Conservation (phyloP, 2,888 invertebrate genomes). For the Malthinus seriepunctatus region DNA sequence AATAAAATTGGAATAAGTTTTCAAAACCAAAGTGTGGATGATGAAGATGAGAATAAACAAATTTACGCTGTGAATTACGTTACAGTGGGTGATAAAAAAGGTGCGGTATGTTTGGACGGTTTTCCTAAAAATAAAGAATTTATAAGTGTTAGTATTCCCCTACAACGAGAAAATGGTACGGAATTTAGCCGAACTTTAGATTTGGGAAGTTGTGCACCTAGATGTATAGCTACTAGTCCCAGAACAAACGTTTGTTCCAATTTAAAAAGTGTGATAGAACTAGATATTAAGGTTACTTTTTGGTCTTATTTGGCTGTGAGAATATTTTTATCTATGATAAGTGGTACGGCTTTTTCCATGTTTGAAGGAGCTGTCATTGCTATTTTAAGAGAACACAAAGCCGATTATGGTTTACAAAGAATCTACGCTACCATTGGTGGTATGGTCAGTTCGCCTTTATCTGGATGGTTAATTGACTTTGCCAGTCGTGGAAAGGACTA, state of each 20-base stretch:
- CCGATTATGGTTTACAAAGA: constrained; percentile 77
- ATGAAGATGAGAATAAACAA: constrained; percentile 37
- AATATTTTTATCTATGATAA: constrained; percentile 67
- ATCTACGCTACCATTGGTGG: constrained; percentile 77
- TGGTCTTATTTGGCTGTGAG: constrained; percentile 71
- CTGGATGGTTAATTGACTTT: constrained; percentile 74
- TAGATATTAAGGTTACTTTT: constrained; percentile 69
- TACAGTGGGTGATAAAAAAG: constrained; percentile 28
- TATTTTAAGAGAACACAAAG: constrained; percentile 72
- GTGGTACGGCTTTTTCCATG: constrained; percentile 78
- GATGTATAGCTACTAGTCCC: constrained; percentile 63
- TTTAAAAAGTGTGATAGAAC: constrained; percentile 60
- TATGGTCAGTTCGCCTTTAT: constrained; percentile 78
- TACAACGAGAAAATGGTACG: constrained; percentile 51
- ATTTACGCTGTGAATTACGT: constrained; percentile 35
- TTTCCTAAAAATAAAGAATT: constrained; percentile 53
- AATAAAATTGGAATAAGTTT: constrained; percentile 13
- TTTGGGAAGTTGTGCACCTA: constrained; percentile 60
- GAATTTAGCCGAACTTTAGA: constrained; percentile 48
- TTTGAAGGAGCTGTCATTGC: constrained; percentile 81
- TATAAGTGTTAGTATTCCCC: constrained; percentile 52
- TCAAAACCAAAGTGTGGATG: constrained; percentile 33
- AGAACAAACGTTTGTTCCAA: constrained; percentile 65
- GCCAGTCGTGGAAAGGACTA: constrained; percentile 71
- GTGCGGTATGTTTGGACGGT: constrained; percentile 36